Evolutionary conservation across 1,140 invertebrate genomes (phyloP), one percentile per base, ranked within the genome.

Genomic region (Olivierus martensii): DNA sequence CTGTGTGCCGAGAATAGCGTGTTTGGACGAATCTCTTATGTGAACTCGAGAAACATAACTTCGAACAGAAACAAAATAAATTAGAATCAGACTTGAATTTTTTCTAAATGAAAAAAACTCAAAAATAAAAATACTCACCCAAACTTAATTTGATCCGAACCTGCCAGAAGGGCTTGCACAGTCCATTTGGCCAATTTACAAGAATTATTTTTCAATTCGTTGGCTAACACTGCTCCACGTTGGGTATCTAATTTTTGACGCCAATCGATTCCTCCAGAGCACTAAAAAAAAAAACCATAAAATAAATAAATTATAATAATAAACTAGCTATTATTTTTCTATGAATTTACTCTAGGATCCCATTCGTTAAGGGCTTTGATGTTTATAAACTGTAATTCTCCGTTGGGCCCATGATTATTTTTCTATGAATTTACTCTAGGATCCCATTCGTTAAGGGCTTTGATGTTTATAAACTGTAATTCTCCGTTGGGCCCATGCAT

Each of bases 111-210:
- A 41, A 2, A 54, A 18, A 39, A 39, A 10, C 12, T 36, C 19
- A 39, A 48, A 5, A 37, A 46, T 39, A 6, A 34, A 10, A 12
- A 45, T 17, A 64, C 71, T 62, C 65, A 80, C 63, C 95, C 95
- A 72, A 99, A 93, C 73, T 99, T 99, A 51, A 99, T 81, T 68
- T 95, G 88, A 73, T 98, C 92, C 15, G 92, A 95, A 4, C 94
- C 92, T 48, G 93, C 92, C 5, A 99, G 72, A 15, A 99, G 71
- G 21, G 95, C 90, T 58, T 95, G 91, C 1, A 96, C 87, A 1
- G 96, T 99, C 95, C 96, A 99, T 69, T 98, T 99, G 46, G 94
- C 93, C 49, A 99, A 73, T 71, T 99, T 99, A 73, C 91, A 97
- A 6, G 91, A 89, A 72, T 99, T 99, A 68, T 99, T 99, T 61